A percentile compares a stretch with the other conserved stretches of the same genome.
These are phyloP conservation scores for Menura novaehollandiae DNA, from an alignment of 2,113 vertebrate genomes.

Conservation along the genomic window DNA sequence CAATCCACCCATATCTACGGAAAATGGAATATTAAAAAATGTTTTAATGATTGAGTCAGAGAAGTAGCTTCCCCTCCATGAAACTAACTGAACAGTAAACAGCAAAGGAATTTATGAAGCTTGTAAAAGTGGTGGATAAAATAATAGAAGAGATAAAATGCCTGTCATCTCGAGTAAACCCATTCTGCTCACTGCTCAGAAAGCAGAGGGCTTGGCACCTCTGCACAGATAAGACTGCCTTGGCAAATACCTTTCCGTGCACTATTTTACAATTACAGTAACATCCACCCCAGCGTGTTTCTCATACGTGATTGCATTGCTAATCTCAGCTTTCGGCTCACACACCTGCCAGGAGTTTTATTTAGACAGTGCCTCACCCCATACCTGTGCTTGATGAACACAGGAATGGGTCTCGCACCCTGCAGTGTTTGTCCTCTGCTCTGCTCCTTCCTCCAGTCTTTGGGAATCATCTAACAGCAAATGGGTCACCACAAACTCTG, in stretches of 20 bases:
- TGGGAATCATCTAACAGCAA: not conserved
- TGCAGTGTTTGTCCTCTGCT: not conserved
- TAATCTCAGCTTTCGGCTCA: not conserved
- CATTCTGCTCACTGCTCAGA: not conserved
- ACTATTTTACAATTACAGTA: not conserved
- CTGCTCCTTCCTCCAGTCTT: not conserved
- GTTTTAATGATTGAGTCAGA: not conserved
- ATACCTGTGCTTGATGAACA: not conserved
- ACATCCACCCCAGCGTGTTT: not conserved
- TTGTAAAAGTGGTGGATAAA: not conserved
- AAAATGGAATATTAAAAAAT: not conserved
- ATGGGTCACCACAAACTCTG: not conserved
- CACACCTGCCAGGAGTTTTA: not conserved
- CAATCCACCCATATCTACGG: not conserved
- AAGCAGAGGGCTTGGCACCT: not conserved
- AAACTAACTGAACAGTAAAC: not conserved
- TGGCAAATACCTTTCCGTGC: not conserved
- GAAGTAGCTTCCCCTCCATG: not conserved
- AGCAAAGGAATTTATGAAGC: conserved; percentile 41
- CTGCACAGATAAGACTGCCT: not conserved
- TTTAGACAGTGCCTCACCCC: conserved; percentile 5
- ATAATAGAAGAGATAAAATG: not conserved
- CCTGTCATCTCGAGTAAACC: not conserved
- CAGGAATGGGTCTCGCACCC: not conserved
- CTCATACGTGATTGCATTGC: not conserved